phyloP scores from a whole-genome alignment of 2,888 invertebrate species.

The Odontothrips loti region DNA sequence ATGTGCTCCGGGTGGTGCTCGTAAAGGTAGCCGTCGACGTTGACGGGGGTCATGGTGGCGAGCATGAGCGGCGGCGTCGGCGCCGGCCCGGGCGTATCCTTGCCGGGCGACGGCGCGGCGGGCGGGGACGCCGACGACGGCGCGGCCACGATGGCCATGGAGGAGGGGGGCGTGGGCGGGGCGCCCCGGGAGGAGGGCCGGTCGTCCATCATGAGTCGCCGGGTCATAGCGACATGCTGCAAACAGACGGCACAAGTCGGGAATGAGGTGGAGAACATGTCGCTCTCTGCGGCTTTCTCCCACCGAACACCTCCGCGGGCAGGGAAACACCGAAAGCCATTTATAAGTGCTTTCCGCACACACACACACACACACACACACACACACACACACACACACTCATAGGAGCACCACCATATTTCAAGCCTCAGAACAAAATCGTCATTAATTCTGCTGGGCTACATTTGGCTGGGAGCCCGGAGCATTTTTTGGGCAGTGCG shows the following conservation, averaged over 20 bases:
- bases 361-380: no score
- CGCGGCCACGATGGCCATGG: background rate
- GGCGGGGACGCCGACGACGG: slow-evolving; percentile 1
- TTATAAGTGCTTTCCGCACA: no score
- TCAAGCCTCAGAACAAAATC: no score
- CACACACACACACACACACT: no score
- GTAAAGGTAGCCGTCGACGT: slow-evolving; percentile 50
- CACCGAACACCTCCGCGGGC: no score
- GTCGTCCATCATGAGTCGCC: background rate
- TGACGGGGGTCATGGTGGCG: slow-evolving; percentile 84
- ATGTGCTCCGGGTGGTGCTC: slow-evolving; percentile 39
- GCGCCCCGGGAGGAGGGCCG: slow-evolving; percentile 17
- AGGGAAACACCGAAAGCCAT: no score
- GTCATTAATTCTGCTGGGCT: no score
- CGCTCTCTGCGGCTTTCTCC: no score
- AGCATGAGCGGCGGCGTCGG: slow-evolving; percentile 69
- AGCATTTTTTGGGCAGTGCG: background rate
- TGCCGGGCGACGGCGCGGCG: slow-evolving; percentile 16
- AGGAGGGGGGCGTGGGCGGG: slow-evolving; percentile 2
- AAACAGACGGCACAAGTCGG: background rate
- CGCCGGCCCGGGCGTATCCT: slow-evolving; percentile 42
- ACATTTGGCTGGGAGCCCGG: background rate
- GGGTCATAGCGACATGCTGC: slow-evolving; percentile 16
- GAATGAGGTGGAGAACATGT: background rate
- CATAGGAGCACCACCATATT: no score